These are phyloP conservation scores for Pithys albifrons DNA, from an alignment of 2,113 vertebrate species.

Conservation along the genomic window DNA sequence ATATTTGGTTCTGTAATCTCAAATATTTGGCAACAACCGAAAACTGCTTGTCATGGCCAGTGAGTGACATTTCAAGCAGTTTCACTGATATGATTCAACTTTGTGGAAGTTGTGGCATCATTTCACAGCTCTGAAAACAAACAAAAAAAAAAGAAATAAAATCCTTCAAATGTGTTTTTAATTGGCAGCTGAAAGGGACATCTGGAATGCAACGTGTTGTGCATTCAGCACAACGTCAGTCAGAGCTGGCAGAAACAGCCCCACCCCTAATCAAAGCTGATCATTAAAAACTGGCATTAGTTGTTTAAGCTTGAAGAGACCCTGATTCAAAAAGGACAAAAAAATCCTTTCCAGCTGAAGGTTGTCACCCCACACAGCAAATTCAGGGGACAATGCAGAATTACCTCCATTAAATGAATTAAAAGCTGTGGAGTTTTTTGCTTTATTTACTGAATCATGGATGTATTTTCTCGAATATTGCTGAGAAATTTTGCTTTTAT, in stretches of 20 bases:
- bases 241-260: not conserved
- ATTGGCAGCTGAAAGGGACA: constrained; percentile 24
- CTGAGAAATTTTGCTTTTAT: not conserved
- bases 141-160: not conserved
- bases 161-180: not conserved
- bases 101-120: not conserved
- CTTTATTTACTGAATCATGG: not conserved
- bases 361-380: not conserved
- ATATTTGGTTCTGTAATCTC: not conserved
- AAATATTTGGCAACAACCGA: not conserved
- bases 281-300: not conserved
- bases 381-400: not conserved
- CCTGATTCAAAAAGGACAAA: not conserved
- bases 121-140: not conserved
- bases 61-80: not conserved
- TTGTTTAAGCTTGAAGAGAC: not conserved
- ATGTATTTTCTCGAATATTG: not conserved
- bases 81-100: not conserved
- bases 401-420: not conserved
- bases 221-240: not conserved
- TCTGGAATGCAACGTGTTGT: not conserved
- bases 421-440: not conserved
- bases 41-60: not conserved
- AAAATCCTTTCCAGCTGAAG: not conserved
- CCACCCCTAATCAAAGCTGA: not conserved